These are phyloP conservation scores for Odontamblyopus lacepedii DNA, from an alignment of 2,797 vertebrate species.

Conservation along the genomic window DNA sequence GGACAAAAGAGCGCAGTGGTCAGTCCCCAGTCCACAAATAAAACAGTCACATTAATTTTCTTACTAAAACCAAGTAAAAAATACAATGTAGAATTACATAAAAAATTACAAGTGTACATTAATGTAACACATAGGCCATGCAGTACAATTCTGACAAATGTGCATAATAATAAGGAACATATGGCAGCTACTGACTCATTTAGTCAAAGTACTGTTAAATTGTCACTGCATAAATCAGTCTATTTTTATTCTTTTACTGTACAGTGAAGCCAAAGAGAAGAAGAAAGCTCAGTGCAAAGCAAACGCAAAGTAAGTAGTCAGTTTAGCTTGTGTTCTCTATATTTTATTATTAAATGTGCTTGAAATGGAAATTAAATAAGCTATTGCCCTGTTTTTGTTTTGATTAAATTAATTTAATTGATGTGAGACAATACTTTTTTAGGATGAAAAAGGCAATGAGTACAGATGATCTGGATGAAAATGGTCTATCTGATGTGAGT, in stretches of 20 bases:
- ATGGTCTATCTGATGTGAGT: constrained; percentile 58
- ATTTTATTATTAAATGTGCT: neutral
- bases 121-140: neutral
- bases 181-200: neutral
- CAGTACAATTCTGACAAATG: neutral
- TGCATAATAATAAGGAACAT: neutral
- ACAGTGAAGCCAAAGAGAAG: constrained; percentile 87
- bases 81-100: neutral
- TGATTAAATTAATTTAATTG: neutral
- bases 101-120: neutral
- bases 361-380: neutral
- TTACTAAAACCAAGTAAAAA: neutral
- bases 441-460: constrained; percentile 67
- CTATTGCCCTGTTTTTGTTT: neutral
- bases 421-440: constrained; percentile 31
- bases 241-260: constrained; percentile 18
- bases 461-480: constrained; percentile 63
- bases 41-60: neutral
- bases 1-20: constrained; percentile 27
- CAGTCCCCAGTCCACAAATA: constrained; percentile 43
- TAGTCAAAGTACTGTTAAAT: neutral
- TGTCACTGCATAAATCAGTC: neutral
- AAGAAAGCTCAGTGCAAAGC: constrained; percentile 80
- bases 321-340: neutral
- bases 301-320: constrained; percentile 64